Evolutionary conservation across 2,113 vertebrate genomes (phyloP).

Genomic region (Perca fluviatilis): DNA sequence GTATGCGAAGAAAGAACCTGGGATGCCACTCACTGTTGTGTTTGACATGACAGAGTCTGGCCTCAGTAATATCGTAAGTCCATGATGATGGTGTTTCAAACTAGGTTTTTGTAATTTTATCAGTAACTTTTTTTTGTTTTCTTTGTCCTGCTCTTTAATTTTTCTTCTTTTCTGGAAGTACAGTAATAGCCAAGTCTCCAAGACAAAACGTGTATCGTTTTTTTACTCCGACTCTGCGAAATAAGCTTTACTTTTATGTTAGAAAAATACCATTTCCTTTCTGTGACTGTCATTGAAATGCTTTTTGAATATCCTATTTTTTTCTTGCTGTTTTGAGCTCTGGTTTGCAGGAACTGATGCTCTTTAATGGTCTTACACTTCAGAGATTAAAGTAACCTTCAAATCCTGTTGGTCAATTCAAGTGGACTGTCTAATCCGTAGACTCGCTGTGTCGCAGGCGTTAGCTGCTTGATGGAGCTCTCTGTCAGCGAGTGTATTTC

Average conservation of each 20-base stretch:
- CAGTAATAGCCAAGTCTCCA: not conserved
- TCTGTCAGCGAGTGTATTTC: constrained; percentile 37
- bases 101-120: not conserved
- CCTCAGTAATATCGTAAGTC: constrained; percentile 93
- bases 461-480: constrained; percentile 36
- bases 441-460: constrained; percentile 54
- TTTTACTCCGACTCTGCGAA: not conserved
- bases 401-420: constrained; percentile 80
- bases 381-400: constrained; percentile 82
- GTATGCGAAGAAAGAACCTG: constrained; percentile 93
- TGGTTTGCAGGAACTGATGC: constrained; percentile 56
- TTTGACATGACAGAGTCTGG: constrained; percentile 97
- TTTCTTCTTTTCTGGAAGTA: not conserved
- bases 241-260: not conserved
- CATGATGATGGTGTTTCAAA: not conserved
- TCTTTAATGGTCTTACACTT: constrained; percentile 74
- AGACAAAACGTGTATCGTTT: not conserved
- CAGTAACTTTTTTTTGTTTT: not conserved
- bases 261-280: not conserved
- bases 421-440: constrained; percentile 74
- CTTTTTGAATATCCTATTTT: constrained; percentile 28
- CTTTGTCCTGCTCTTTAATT: not conserved
- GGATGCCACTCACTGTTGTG: constrained; percentile 94
- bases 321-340: constrained; percentile 44
- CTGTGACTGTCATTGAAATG: constrained; percentile 24